phyloP scores from a whole-genome alignment of 2,888 invertebrate species.

The Leptinotarsa haldemani region DNA sequence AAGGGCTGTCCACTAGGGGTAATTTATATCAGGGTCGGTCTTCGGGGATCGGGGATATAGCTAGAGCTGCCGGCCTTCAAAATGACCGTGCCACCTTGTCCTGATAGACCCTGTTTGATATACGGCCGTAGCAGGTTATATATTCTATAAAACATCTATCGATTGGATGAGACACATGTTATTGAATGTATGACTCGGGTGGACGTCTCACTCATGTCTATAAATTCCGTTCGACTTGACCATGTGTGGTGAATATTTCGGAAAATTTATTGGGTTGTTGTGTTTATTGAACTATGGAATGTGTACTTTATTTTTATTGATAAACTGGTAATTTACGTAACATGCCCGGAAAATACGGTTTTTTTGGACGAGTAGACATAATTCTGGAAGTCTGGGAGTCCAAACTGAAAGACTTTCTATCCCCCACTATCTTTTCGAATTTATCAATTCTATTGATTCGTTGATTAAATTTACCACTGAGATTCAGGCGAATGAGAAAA shows the following conservation, averaged over 20 bases:
- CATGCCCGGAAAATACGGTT: too few relatives aligned
- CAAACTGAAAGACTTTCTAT: too few relatives aligned
- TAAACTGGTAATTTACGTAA: too few relatives aligned
- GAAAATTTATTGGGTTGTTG: background rate
- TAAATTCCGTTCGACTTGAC: slow-evolving; percentile 15
- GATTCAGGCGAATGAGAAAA: too few relatives aligned
- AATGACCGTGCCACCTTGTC: slow-evolving; percentile 63
- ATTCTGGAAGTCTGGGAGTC: too few relatives aligned
- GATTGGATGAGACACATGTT: slow-evolving; percentile 58
- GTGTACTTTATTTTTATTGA: too few relatives aligned
- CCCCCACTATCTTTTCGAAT: too few relatives aligned
- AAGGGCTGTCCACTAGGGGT: background rate
- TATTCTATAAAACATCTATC: slow-evolving; percentile 66
- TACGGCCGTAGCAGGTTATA: slow-evolving; percentile 63
- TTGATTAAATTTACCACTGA: too few relatives aligned
- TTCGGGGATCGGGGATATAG: slow-evolving; percentile 45
- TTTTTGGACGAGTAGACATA: too few relatives aligned
- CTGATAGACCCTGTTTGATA: slow-evolving; percentile 65
- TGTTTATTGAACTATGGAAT: too few relatives aligned
- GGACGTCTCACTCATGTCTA: slow-evolving; percentile 20
- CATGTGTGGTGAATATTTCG: background rate
- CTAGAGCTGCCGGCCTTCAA: slow-evolving; percentile 44
- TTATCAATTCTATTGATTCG: too few relatives aligned
- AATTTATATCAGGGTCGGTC: slow-evolving; percentile 40
- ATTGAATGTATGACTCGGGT: slow-evolving; percentile 22